Base-by-base conservation (phyloP, 2,888 invertebrate species). In the Drosophila niveifrons region DNA sequence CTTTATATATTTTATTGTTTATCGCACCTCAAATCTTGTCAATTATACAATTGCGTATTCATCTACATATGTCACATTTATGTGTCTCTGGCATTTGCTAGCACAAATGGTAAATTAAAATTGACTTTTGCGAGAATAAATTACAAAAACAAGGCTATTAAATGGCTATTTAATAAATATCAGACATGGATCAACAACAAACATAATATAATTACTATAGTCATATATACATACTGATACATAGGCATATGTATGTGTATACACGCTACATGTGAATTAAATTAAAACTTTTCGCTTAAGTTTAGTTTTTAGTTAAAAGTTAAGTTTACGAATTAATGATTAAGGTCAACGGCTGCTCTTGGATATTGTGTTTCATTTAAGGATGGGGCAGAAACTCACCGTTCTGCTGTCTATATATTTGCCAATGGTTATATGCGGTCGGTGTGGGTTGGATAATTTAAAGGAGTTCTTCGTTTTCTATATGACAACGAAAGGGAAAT, bases 161-260 rank as follows among this genome's bases (percentile, higher is more conserved):
- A 72, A 76, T 76, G 65, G 72, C 80, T 78, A 80, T 75, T 73
- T 83, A 81, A 83, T 83, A 86, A 84, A 89, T 88, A 87, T 83
- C 89, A 86, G 89, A 84, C 81, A 86, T 70, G 78, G 80, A 80
- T 86, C 56, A 88, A 84, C 79, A 82, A 84, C 57, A 83, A 86
- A 88, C 65, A 80, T 66, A 69, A 67, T 75, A 61, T 75, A 61
- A 68, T 66, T 66, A 62, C 50, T 72, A 71, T 52, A 36, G 52
- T 56, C 59, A 64, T 70, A 68, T 48, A 72, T 58, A 62, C 47
- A 55, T 63, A 50, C 44, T 2, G 18, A 56, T 56, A 56, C 44
- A 56, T 46, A 36, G 8, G 9, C 44, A 44, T 39, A 59, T 66
- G 51, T 61, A 62, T 36, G 29, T 83, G 53, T 51, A 58, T 55